phyloP scores from a whole-genome alignment of 2,797 vertebrate genomes.

The Channallabes apus region DNA sequence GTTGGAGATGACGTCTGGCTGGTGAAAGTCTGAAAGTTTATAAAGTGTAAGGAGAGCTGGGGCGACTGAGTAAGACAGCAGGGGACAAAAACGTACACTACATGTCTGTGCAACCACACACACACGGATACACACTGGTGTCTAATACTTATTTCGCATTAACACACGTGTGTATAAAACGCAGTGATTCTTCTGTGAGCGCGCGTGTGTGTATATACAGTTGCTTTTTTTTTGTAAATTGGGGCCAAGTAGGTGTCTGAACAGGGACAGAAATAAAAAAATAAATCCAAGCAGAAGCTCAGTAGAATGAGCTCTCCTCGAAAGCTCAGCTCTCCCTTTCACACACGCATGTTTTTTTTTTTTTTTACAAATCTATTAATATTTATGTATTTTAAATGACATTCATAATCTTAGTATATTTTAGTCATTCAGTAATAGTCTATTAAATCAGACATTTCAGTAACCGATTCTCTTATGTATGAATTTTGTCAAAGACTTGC shows the following conservation, averaged over 20 bases:
- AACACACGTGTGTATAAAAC: not conserved
- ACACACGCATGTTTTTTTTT: not conserved
- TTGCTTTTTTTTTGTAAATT: not conserved
- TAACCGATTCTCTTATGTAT: too few species aligned
- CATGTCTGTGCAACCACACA: not conserved
- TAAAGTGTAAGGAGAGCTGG: not conserved
- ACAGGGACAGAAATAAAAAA: not conserved
- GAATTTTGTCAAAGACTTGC: not conserved
- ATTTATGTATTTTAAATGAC: not conserved
- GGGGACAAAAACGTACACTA: not conserved
- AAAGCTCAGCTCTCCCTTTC: slow-evolving; percentile 18
- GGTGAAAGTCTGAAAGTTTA: slow-evolving; percentile 46
- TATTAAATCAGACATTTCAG: not conserved
- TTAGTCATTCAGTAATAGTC: not conserved
- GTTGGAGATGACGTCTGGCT: slow-evolving; percentile 31
- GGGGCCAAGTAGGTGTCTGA: not conserved
- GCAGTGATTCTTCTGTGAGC: not conserved
- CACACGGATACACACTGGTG: not conserved
- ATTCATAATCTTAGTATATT: not conserved
- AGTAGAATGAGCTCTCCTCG: slow-evolving; percentile 36
- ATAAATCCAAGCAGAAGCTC: not conserved
- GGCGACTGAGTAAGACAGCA: not conserved
- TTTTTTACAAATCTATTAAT: not conserved
- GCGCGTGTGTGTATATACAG: not conserved
- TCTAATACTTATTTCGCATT: not conserved